Percentiles rank a stretch among this genome's conserved stretches.
Conservation (phyloP, 2,113 vertebrate genomes). For the Tylochromis polylepis region DNA sequence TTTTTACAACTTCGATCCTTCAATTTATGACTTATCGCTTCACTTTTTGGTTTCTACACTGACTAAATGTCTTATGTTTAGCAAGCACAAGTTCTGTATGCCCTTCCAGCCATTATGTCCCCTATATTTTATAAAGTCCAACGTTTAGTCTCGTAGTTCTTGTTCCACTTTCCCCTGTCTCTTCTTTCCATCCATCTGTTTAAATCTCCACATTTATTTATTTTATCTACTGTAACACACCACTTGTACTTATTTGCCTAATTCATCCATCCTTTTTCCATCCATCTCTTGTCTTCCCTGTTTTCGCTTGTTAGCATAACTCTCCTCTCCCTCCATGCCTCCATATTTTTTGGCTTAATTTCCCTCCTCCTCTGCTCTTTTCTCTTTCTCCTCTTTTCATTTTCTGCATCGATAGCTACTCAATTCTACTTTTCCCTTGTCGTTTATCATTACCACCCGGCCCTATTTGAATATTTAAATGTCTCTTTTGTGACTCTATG, state of each 20-base stretch:
- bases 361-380: slow-evolving; percentile 27
- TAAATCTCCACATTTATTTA: neutral
- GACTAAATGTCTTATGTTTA: neutral
- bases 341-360: slow-evolving; percentile 34
- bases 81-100: neutral
- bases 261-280: neutral
- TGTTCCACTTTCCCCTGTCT: neutral
- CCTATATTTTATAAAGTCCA: neutral
- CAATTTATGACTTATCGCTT: neutral
- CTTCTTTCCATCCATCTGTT: neutral
- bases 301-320: slow-evolving; percentile 1
- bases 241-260: neutral
- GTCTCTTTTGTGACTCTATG: slow-evolving; percentile 36
- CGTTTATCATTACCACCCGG: slow-evolving; percentile 76
- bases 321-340: slow-evolving; percentile 11
- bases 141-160: neutral
- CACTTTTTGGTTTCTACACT: neutral
- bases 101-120: neutral
- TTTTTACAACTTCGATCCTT: neutral
- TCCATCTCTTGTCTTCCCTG: neutral
- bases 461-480: slow-evolving; percentile 80
- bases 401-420: slow-evolving; percentile 80
- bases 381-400: slow-evolving; percentile 71
- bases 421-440: slow-evolving; percentile 76
- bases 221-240: neutral